These are phyloP conservation scores for Lethenteron camtschaticum DNA, from an alignment of 2,113 vertebrate species.

Conservation along the genomic window DNA sequence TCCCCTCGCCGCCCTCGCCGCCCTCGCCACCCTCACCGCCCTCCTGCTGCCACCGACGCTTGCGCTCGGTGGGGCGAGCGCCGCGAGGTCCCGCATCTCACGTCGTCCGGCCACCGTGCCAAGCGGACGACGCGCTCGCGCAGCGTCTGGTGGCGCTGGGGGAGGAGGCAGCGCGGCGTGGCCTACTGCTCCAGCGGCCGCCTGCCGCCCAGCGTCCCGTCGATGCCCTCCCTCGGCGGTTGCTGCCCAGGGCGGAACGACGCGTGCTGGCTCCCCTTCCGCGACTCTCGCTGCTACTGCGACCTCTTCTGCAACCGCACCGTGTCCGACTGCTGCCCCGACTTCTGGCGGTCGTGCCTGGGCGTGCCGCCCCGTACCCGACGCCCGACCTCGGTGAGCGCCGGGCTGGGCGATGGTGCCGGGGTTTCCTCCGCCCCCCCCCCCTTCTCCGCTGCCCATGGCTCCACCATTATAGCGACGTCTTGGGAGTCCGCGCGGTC, in stretches of 20 bases:
- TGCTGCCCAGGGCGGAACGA: conserved; percentile 63
- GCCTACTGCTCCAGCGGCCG: conserved; percentile 41
- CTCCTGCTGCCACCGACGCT: conserved; percentile 23
- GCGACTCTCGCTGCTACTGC: conserved; percentile 84
- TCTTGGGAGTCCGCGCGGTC: too few species aligned
- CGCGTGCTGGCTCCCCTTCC: conserved; percentile 55
- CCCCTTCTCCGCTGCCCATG: too few species aligned
- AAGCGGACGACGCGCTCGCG: conserved; percentile 14
- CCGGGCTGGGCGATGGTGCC: too few species aligned
- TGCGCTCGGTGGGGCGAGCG: too few species aligned
- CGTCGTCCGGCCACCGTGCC: too few species aligned
- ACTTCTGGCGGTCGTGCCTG: conserved; percentile 82
- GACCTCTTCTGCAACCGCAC: conserved; percentile 96
- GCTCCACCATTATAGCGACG: too few species aligned
- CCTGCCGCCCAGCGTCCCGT: conserved; percentile 46
- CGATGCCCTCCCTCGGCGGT: conserved; percentile 44
- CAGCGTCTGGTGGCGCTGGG: neutral
- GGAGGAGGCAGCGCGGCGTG: conserved; percentile 29
- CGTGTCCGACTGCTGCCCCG: conserved; percentile 79
- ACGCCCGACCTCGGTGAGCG: neutral
- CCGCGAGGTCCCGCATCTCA: too few species aligned
- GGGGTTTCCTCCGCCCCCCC: too few species aligned
- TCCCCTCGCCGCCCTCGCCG: neutral
- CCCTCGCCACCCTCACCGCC: neutral
- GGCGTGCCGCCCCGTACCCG: conserved; percentile 39